A percentile compares a stretch with the other conserved stretches of the same genome.
phyloP scores from a whole-genome alignment of 2,888 invertebrate species.

The Stegophylla sp. region DNA sequence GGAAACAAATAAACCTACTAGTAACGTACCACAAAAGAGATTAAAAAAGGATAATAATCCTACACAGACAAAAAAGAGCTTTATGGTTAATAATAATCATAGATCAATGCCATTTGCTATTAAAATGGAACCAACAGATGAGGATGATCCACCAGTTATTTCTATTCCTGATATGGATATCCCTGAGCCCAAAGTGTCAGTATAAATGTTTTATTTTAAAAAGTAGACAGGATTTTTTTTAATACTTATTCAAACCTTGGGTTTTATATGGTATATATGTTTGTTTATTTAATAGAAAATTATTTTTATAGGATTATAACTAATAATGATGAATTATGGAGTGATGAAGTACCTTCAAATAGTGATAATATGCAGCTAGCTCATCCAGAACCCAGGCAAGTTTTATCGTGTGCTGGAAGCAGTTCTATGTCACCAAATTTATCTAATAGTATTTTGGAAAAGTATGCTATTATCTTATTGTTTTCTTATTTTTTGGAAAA shows the following conservation, averaged over 20 bases:
- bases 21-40: conserved; percentile 5
- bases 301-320: neutral
- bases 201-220: conserved; percentile 2
- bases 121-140: conserved; percentile 40
- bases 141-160: conserved; percentile 43
- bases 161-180: conserved; percentile 44
- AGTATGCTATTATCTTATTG: conserved; percentile 27
- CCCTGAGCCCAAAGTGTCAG: conserved; percentile 28
- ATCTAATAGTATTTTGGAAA: neutral
- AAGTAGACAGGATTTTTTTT: too few relatives aligned
- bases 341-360: conserved; percentile 6
- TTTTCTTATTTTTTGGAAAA: neutral
- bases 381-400: conserved; percentile 51
- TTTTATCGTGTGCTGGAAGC: conserved; percentile 13
- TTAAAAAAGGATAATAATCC: conserved; percentile 24
- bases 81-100: neutral
- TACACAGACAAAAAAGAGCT: conserved; percentile 7
- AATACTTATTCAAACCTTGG: too few relatives aligned
- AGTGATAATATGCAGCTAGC: conserved; percentile 51
- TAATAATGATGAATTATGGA: conserved; percentile 17
- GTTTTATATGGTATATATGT: too few relatives aligned
- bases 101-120: neutral
- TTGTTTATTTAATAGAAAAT: neutral
- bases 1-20: neutral
- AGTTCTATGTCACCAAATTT: conserved; percentile 20